Evolutionary conservation across 2,113 vertebrate genomes (phyloP), one percentile per base, ranked within the genome.

Genomic region (Dromas ardeola): DNA sequence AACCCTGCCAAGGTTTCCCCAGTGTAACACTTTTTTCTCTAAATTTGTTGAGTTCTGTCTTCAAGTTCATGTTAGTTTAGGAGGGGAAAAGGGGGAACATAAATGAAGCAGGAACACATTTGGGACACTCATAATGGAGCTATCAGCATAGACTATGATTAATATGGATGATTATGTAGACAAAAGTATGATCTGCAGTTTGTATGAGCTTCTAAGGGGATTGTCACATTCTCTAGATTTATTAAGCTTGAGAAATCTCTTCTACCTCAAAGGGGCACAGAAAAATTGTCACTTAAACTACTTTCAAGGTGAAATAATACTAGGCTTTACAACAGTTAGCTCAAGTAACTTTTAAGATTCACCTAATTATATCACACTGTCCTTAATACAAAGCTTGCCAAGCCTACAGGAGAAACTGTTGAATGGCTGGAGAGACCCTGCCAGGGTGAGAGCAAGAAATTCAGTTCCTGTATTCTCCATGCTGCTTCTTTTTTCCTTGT

Each of bases 381-480:
- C 65, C 72, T 93, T 66, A 93, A 88, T 21, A 67, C 49, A 81
- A 91, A 94, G 20, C 52, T 83, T 95, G 90, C 93, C 80, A 69
- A 85, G 50, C 52, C 87, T 96, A 95, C 53, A 74, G 61, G 19
- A 88, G 42, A 43, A 74, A 38, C 47, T 40, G 61, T n/a, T 63
- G 85, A 65, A 66, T 32, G 59, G 29, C 67, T 52, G 45, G 55
- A 81, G 62, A 84, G 56, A 52, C 25, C 40, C 36, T 21, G 80
- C 13, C 49, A 74, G 22, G 38, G 63, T 7, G 7, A 79, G 42
- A 76, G 20, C 53, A 43, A 62, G 0, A 0, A 70, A 56, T 79
- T 98, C 96, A 98, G 91, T 99, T 98, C 95, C 98, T 98, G 17
- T 98, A 98, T 95, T 99, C 98, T 38, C 98, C 98, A 0, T 98